Evolutionary conservation across 2,113 vertebrate species (phyloP).

Genomic region (Lasiurus borealis): DNA sequence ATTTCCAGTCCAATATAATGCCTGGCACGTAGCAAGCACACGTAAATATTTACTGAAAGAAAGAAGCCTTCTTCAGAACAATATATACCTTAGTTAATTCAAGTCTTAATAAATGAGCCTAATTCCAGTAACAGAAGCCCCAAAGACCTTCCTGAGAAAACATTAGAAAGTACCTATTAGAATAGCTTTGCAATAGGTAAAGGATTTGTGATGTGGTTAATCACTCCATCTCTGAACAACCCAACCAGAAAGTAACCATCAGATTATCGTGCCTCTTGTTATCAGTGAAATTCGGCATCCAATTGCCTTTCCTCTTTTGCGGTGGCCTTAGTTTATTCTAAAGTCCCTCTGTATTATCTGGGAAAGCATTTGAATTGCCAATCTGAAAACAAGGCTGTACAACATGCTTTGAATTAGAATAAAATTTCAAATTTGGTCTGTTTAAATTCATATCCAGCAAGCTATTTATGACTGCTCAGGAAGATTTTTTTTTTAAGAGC

Average conservation of each 20-base stretch:
- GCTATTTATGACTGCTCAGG: constrained; percentile 73
- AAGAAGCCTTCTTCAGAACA: constrained; percentile 68
- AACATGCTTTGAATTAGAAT: constrained; percentile 79
- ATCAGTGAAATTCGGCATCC: constrained; percentile 77
- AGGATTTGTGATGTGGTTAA: constrained; percentile 79
- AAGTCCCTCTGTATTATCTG: constrained; percentile 72
- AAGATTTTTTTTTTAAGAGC: constrained; percentile 43
- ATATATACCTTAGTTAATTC: constrained; percentile 64
- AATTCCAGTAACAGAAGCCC: constrained; percentile 77
- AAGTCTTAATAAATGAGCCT: constrained; percentile 73
- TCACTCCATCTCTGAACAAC: constrained; percentile 79
- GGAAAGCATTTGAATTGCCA: constrained; percentile 73
- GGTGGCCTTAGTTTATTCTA: constrained; percentile 78
- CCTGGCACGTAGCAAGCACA: neutral
- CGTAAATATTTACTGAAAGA: constrained; percentile 42
- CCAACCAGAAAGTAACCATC: constrained; percentile 83
- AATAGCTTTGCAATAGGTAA: constrained; percentile 69
- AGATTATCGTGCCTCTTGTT: constrained; percentile 71
- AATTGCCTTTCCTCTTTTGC: constrained; percentile 77
- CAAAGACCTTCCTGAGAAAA: constrained; percentile 76
- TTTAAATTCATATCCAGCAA: constrained; percentile 75
- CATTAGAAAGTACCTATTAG: constrained; percentile 74
- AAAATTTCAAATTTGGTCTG: constrained; percentile 80
- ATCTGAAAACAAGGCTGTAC: constrained; percentile 64
- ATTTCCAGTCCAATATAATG: constrained; percentile 29